Percentiles rank a stretch among this genome's conserved stretches.
Conservation (phyloP, 2,797 vertebrate genomes). For the Anas acuta region DNA sequence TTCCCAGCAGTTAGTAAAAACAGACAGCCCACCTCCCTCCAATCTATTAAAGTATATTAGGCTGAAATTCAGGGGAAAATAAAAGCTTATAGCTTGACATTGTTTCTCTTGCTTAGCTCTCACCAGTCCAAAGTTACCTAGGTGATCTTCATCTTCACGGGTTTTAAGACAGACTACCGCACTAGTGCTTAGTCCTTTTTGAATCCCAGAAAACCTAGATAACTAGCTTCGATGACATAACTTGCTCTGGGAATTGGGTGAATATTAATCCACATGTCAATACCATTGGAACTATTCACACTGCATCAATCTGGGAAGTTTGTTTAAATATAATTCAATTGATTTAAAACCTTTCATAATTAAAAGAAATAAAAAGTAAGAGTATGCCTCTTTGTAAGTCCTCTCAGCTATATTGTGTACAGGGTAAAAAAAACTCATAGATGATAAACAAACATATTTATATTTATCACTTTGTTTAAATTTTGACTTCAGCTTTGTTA, state of each 20-base stretch:
- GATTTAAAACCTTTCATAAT: neutral
- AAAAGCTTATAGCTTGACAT: neutral
- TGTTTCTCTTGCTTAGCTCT: neutral
- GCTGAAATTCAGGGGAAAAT: neutral
- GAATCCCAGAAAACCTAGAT: neutral
- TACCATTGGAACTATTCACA: neutral
- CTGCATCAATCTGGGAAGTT: neutral
- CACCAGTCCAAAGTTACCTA: neutral
- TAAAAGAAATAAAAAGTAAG: neutral
- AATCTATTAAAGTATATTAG: neutral
- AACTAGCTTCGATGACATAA: neutral
- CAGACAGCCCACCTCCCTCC: neutral
- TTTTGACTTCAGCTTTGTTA: neutral
- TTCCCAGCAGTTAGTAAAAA: neutral
- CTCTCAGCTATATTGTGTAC: neutral
- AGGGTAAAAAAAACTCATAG: neutral
- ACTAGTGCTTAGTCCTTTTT: neutral
- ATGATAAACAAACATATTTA: neutral
- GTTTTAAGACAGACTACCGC: neutral
- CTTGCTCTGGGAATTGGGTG: neutral
- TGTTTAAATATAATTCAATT: neutral
- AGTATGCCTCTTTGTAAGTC: neutral
- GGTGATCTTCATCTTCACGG: neutral
- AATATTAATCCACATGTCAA: neutral
- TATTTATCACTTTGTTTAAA: neutral